Evolutionary conservation across 2,113 vertebrate genomes (phyloP), one percentile per base, ranked within the genome.

Genomic region (Sapayoa aenigma): DNA sequence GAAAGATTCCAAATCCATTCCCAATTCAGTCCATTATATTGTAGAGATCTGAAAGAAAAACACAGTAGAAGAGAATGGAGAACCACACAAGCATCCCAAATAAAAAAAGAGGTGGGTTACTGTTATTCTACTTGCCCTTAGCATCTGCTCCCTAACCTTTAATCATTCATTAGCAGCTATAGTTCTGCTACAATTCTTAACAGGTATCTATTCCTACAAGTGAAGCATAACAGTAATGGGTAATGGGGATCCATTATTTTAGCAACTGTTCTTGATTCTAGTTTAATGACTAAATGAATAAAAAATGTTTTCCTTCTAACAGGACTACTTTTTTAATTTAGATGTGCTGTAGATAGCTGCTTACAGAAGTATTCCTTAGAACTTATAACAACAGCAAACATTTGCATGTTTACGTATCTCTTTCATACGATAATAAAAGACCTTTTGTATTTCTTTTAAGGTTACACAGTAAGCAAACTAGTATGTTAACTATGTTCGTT

Each of bases 121-220:
- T 76, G 55, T 41, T 95, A 53, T 91, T 80, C 63, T 89, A 2
- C 35, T 67, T 89, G 42, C 35, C 52, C 56, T 84, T 89, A 0
- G 0, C 76, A 84, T 74, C 95, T 94, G 90, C 60, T 95, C 55
- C 65, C 60, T 55, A 28, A 37, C 65, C 60, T 87, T 92, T 89
- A 93, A 81, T 89, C 73, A 94, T 96, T 90, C 60, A 74, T 81
- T 84, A 90, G 60, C 18, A 90, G 41, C 72, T 71, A 55, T 42
- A 89, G 65, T 78, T 81, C 80, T 89, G 31, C 39, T 89, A 47
- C 2, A 14, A 75, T 84, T 87, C 59, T 81, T 90, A 81, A 80
- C 90, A 71, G 76, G 30, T 90, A 69, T 87, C 72, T 84, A 67
- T 71, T 90, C 68, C 72, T 78, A 69, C 67, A 58, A 46, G 53